A percentile compares a stretch with the other conserved stretches of the same genome.
phyloP scores from a whole-genome alignment of 2,888 invertebrate species.

The Eustalomyia histrio region DNA sequence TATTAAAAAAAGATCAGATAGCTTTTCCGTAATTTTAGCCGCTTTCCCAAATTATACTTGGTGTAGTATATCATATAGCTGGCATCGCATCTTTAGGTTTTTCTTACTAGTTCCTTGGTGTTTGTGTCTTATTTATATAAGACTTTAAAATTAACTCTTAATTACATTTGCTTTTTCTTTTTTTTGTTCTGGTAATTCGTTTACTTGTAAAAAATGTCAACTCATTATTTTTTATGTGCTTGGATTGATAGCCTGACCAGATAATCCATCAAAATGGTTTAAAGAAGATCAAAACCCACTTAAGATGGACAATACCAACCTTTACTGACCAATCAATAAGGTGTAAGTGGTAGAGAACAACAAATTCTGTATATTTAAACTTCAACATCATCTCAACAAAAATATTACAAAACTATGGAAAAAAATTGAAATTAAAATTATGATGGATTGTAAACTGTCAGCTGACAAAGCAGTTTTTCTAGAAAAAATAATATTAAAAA shows the following conservation, averaged over 20 bases:
- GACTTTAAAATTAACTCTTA: no score
- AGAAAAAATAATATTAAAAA: conserved; percentile 12
- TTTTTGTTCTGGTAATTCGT: background rate
- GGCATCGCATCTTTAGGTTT: no score
- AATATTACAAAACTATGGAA: background rate
- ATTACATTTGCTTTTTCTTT: background rate
- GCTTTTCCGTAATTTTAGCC: no score
- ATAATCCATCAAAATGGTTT: background rate
- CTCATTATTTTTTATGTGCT: background rate
- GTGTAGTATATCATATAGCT: no score
- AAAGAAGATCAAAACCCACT: background rate
- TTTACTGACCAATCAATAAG: conserved; percentile 66
- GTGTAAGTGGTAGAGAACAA: conserved; percentile 32
- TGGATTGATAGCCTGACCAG: no score
- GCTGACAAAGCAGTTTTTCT: conserved; percentile 49
- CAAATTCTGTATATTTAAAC: conserved; percentile 36
- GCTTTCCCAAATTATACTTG: no score
- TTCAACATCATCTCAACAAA: conserved; percentile 26
- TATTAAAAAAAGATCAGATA: no score
- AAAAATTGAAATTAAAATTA: conserved; percentile 42
- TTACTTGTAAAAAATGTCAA: background rate
- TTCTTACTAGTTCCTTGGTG: no score
- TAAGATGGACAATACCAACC: conserved; percentile 34
- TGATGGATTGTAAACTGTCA: conserved; percentile 65
- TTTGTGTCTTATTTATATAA: no score